A percentile compares a stretch with the other conserved stretches of the same genome.
These are phyloP conservation scores for Psittacula echo DNA, from an alignment of 2,797 vertebrate genomes.

Conservation along the genomic window DNA sequence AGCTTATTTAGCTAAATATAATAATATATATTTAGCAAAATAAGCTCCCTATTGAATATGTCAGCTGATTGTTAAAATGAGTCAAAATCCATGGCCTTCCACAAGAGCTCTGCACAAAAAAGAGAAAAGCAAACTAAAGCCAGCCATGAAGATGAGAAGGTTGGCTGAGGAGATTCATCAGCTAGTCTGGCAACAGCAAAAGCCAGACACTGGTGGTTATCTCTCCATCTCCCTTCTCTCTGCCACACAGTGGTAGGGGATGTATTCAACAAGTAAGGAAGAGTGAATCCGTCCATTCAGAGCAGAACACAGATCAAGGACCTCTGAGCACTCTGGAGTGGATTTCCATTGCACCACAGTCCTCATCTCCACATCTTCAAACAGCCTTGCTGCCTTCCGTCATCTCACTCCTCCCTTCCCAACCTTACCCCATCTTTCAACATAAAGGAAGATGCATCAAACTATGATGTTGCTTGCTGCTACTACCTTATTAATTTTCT, in stretches of 20 bases:
- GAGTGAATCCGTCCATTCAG: neutral
- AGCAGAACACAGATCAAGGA: neutral
- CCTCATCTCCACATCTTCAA: neutral
- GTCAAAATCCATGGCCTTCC: slow-evolving; percentile 31
- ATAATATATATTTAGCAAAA: slow-evolving; percentile 61
- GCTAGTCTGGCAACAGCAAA: neutral
- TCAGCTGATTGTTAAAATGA: slow-evolving; percentile 50
- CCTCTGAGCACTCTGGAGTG: neutral
- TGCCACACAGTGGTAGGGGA: neutral
- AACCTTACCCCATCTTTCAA: neutral
- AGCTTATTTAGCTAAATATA: slow-evolving; percentile 57
- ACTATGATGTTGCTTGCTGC: neutral
- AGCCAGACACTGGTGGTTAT: neutral
- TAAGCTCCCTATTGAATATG: slow-evolving; percentile 33
- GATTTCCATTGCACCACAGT: neutral
- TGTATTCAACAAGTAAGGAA: neutral
- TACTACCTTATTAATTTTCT: neutral
- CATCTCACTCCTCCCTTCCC: neutral
- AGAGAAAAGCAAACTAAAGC: slow-evolving; percentile 3
- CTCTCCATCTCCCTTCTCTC: neutral
- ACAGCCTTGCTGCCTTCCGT: neutral
- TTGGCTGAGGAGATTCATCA: neutral
- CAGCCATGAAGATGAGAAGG: neutral
- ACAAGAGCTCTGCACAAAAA: neutral
- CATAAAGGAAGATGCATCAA: neutral